Percentiles rank a stretch among this genome's conserved stretches.
phyloP scores from a whole-genome alignment of 2,797 vertebrate genomes.

The Enteromius anoplus region DNA sequence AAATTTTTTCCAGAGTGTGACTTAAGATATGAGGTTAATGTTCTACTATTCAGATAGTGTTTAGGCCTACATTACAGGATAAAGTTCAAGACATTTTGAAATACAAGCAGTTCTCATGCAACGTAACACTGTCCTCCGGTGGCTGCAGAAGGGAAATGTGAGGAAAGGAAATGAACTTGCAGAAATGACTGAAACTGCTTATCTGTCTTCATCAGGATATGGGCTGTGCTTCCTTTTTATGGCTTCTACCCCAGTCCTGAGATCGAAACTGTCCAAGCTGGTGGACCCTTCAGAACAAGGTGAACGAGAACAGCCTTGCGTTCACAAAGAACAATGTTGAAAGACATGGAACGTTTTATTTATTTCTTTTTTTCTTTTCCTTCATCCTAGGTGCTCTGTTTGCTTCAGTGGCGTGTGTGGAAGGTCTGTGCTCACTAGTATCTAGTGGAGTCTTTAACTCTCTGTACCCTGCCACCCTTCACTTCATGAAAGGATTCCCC shows the following conservation, averaged over 20 bases:
- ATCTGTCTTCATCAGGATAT: conserved; percentile 78
- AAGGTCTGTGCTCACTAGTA: conserved; percentile 83
- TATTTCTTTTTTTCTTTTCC: conserved; percentile 39
- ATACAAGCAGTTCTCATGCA: not conserved
- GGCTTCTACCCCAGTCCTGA: conserved; percentile 85
- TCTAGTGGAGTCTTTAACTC: conserved; percentile 88
- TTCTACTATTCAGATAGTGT: not conserved
- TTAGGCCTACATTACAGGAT: conserved; percentile 8
- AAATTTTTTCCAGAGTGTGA: not conserved
- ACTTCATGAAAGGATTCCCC: conserved; percentile 92
- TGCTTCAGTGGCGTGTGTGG: conserved; percentile 88
- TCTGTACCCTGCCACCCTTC: conserved; percentile 86
- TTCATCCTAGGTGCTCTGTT: conserved; percentile 84
- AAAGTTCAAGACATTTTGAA: not conserved
- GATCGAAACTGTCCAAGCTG: conserved; percentile 92
- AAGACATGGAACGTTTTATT: not conserved
- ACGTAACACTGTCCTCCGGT: not conserved
- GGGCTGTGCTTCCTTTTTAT: conserved; percentile 88
- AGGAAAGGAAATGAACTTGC: not conserved
- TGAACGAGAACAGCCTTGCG: conserved; percentile 64
- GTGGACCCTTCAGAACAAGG: conserved; percentile 89
- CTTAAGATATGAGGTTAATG: not conserved
- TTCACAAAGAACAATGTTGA: not conserved
- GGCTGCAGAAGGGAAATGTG: not conserved
- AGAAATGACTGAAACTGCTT: not conserved